These are phyloP conservation scores for Procambarus clarkii DNA, from an alignment of 1,140 invertebrate genomes.

Conservation along the genomic window DNA sequence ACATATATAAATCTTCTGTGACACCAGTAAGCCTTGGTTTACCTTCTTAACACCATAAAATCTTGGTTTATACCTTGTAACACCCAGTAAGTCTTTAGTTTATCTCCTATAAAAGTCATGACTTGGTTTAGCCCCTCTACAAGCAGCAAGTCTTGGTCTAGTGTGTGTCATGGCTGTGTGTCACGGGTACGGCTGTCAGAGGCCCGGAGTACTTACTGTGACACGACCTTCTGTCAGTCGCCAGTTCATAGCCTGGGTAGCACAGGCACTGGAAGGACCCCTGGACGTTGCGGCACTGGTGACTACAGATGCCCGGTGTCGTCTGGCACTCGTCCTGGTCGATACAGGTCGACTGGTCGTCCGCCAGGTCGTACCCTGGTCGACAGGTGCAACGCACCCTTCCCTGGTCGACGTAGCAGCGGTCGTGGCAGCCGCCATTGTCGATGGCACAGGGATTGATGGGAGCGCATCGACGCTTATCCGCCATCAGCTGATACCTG, in stretches of 20 bases:
- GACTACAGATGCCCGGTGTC: constrained; percentile 73
- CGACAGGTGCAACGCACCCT: constrained; percentile 71
- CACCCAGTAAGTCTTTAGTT: too few relatives aligned
- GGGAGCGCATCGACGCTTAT: constrained; percentile 77
- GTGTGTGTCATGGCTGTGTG: too few relatives aligned
- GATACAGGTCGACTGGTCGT: constrained; percentile 75
- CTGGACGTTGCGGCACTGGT: constrained; percentile 75
- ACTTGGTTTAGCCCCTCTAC: too few relatives aligned
- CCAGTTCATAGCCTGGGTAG: constrained; percentile 72
- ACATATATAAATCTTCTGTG: too few relatives aligned
- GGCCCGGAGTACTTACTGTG: constrained; percentile 74
- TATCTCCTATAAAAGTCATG: too few relatives aligned
- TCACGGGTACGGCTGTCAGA: too few relatives aligned
- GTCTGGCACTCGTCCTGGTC: constrained; percentile 60
- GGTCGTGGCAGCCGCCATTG: constrained; percentile 78
- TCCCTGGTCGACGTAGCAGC: constrained; percentile 75
- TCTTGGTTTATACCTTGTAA: too few relatives aligned
- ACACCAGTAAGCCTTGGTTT: too few relatives aligned
- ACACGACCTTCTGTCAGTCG: constrained; percentile 51
- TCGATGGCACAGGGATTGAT: constrained; percentile 74
- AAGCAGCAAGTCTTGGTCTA: too few relatives aligned
- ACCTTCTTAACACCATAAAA: too few relatives aligned
- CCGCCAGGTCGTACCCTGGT: constrained; percentile 72
- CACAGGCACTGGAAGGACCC: constrained; percentile 80
- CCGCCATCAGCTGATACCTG: constrained; percentile 71